phyloP scores from a whole-genome alignment of 2,113 vertebrate species.

The Phaethornis superciliosus region DNA sequence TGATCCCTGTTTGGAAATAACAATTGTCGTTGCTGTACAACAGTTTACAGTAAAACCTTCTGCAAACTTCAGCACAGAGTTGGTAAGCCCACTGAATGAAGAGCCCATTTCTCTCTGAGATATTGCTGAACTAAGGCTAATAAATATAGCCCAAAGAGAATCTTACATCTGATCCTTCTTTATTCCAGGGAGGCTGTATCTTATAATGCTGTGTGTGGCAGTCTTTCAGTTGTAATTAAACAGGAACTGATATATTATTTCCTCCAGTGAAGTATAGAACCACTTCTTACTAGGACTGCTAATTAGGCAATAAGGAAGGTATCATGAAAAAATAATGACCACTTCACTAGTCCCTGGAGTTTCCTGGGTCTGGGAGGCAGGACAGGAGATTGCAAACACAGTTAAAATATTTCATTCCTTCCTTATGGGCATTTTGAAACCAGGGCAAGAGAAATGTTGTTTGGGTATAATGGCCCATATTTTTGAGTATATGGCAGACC shows the following conservation, averaged over 20 bases:
- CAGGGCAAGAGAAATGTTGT: not conserved
- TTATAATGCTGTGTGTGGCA: not conserved
- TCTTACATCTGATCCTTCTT: not conserved
- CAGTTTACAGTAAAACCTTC: slow-evolving; percentile 10
- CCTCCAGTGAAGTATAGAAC: slow-evolving; percentile 43
- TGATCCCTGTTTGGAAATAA: not conserved
- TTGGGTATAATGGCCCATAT: not conserved
- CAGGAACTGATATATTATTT: slow-evolving; percentile 54
- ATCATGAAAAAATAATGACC: slow-evolving; percentile 60
- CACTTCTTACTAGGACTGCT: slow-evolving; percentile 27
- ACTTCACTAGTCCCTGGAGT: slow-evolving; percentile 13
- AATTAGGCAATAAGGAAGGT: slow-evolving; percentile 56
- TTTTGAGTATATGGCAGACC: accelerated
- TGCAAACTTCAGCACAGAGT: not conserved
- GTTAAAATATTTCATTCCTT: not conserved
- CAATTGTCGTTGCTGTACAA: not conserved
- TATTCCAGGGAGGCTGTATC: not conserved
- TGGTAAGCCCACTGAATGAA: not conserved
- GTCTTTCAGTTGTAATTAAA: slow-evolving; percentile 63
- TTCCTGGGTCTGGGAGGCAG: not conserved
- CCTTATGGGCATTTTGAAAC: not conserved
- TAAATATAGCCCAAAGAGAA: not conserved
- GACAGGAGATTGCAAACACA: not conserved
- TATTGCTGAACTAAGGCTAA: not conserved
- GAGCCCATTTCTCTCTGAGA: not conserved